Evolutionary conservation across 2,888 invertebrate genomes (phyloP).

Genomic region (Drosophila imparisetae): DNA sequence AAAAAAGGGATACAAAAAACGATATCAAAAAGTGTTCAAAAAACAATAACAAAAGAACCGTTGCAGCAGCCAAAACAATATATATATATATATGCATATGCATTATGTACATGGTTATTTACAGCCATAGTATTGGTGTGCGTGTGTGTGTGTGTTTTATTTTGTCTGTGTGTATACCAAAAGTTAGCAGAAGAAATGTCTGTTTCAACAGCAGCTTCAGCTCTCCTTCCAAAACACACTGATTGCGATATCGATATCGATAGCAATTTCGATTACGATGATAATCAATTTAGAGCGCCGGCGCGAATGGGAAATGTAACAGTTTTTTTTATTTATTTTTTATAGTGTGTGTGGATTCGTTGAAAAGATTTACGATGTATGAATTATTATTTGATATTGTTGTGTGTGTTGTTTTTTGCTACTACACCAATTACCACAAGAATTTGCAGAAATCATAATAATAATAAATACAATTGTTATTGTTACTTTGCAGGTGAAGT

Average conservation of each 20-base stretch:
- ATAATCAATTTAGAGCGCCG: constrained; percentile 12
- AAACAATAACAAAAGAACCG: constrained; percentile 13
- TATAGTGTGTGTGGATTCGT: constrained; percentile 4
- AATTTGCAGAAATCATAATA: constrained; percentile 14
- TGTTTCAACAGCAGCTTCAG: constrained; percentile 4
- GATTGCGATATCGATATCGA: constrained; percentile 1
- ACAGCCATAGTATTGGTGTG: background rate
- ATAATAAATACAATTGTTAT: constrained; percentile 28
- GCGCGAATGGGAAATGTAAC: constrained; percentile 26
- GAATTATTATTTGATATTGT: constrained; percentile 18
- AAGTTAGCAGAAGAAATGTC: constrained; percentile 3
- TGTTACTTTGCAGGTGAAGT: constrained; percentile 30
- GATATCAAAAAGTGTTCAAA: constrained; percentile 20
- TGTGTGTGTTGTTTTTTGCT: background rate
- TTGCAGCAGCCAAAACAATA: constrained; percentile 21
- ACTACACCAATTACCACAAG: constrained; percentile 45
- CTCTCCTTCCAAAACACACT: background rate
- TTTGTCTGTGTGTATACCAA: constrained; percentile 1
- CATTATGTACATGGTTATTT: constrained; percentile 9
- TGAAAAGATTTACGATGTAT: constrained; percentile 12
- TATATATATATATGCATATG: constrained; percentile 23
- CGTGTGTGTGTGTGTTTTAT: constrained; percentile 6
- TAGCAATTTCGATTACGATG: background rate
- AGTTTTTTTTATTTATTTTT: constrained; percentile 2
- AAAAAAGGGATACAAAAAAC: constrained; percentile 15